Evolutionary conservation across 2,113 vertebrate species (phyloP), one percentile per base, ranked within the genome.

Genomic region (Pantherophis guttatus): DNA sequence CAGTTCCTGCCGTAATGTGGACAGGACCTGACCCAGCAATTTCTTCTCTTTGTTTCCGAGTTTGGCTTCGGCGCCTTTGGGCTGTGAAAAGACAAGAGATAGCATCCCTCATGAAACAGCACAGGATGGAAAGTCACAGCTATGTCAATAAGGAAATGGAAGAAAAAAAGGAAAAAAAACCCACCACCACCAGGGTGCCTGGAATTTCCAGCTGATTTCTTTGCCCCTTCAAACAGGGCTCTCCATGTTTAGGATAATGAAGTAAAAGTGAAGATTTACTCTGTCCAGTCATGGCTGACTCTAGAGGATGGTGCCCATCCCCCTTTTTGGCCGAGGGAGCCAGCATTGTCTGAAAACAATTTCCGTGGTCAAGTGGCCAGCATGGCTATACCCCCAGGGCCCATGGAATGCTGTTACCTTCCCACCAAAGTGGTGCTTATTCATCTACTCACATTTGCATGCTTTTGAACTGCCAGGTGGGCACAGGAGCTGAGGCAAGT

Each of bases 1-100:
- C 99, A 0, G 98, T 99, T 58, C 99, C 99, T 10, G 99, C 99
- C 0, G 99, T 99, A 86, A 99, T 99, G 97, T 99, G 99, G 92
- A 99, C 99, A 0, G 99, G 99, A 92, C 99, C 96, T 99, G 99
- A 92, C 99, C 99, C 96, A 99, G 99, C 0, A 98, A 97, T 95
- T 98, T 98, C 97, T 98, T 99, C 94, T 98, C 98, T 98, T 98
- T 99, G 94, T 96, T 97, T 89, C 97, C 98, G 96, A 97, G 96
- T 97, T 99, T 99, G 95, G 97, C 97, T 98, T 99, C 97, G 57
- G 96, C 94, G 93, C 97, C 93, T 97, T 98, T 98, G 94, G 96
- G 94, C 98, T 98, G 96, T 59, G 93, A 94, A 44, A 96, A 93
- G 92, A 96, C 90, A 97, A 96, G 53, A 53, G n/a, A n/a, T 1